Evolutionary conservation across 2,113 vertebrate genomes (phyloP).

Genomic region (Penelope pileata): DNA sequence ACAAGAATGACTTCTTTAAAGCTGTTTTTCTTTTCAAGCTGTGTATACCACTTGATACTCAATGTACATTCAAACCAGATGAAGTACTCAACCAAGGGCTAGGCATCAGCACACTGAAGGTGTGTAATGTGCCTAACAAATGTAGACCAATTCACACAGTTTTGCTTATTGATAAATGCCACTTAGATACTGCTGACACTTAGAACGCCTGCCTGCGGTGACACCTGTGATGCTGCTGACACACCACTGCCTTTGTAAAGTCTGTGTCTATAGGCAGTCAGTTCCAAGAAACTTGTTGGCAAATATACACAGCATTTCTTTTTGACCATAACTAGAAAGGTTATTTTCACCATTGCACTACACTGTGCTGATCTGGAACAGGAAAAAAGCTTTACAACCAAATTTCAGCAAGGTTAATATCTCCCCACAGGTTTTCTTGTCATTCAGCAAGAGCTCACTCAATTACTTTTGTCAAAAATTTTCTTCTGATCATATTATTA

Average conservation of each 20-base stretch:
- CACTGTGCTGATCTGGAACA: not conserved
- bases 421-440: not conserved
- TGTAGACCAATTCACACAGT: slow-evolving; percentile 18
- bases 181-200: slow-evolving; percentile 49
- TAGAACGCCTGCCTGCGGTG: slow-evolving; percentile 17
- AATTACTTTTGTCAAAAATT: not conserved
- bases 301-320: not conserved
- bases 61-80: not conserved
- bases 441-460: not conserved
- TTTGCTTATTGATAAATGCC: slow-evolving; percentile 51
- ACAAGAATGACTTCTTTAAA: slow-evolving; percentile 11
- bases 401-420: not conserved
- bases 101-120: slow-evolving; percentile 38
- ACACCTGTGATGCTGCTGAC: slow-evolving; percentile 69
- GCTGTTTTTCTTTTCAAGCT: slow-evolving; percentile 30
- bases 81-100: slow-evolving; percentile 32
- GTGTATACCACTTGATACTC: slow-evolving; percentile 54
- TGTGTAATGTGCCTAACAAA: slow-evolving; percentile 16
- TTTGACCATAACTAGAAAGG: not conserved
- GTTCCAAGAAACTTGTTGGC: slow-evolving; percentile 14
- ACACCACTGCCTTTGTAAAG: slow-evolving; percentile 9
- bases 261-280: not conserved
- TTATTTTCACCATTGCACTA: not conserved
- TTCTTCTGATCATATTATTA: not conserved
- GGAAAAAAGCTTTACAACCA: not conserved